Conservation (phyloP, 2,113 vertebrate genomes). For the Orcinus orca region DNA sequence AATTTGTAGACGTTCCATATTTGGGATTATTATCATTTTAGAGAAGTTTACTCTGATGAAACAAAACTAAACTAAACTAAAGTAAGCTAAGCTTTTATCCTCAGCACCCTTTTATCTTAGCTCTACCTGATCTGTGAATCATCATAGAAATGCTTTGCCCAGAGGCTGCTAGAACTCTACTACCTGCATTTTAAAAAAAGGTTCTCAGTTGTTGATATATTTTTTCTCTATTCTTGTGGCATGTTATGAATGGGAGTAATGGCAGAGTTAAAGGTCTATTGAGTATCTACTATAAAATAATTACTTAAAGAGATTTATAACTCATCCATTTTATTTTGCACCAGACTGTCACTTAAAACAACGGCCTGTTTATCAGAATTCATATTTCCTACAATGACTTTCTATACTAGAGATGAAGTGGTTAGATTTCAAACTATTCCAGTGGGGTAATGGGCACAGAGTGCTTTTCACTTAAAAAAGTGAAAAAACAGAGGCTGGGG, state of each 20-base stretch:
- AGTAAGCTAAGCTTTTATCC: conserved; percentile 33
- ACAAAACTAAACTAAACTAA: background rate
- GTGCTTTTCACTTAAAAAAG: background rate
- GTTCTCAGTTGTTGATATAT: conserved; percentile 24
- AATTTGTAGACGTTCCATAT: conserved; percentile 3
- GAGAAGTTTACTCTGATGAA: conserved; percentile 60
- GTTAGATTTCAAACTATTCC: conserved; percentile 12
- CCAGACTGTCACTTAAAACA: background rate
- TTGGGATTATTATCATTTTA: conserved; percentile 48
- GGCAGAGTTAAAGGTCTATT: background rate
- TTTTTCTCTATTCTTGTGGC: background rate
- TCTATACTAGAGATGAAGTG: background rate
- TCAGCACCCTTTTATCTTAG: background rate
- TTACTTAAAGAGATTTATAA: conserved; percentile 57
- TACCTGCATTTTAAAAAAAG: background rate
- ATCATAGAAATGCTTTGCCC: background rate
- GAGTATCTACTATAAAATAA: conserved; percentile 35
- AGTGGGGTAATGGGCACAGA: background rate
- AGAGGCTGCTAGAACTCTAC: background rate
- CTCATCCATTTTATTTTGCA: conserved; percentile 58
- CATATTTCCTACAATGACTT: conserved; percentile 19
- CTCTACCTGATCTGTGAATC: conserved; percentile 6
- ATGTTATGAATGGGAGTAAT: background rate
- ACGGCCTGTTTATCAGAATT: conserved; percentile 25
- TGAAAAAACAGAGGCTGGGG: background rate